Evolutionary conservation across 2,113 vertebrate genomes (phyloP).

Genomic region (Malurus alboscapulatus): DNA sequence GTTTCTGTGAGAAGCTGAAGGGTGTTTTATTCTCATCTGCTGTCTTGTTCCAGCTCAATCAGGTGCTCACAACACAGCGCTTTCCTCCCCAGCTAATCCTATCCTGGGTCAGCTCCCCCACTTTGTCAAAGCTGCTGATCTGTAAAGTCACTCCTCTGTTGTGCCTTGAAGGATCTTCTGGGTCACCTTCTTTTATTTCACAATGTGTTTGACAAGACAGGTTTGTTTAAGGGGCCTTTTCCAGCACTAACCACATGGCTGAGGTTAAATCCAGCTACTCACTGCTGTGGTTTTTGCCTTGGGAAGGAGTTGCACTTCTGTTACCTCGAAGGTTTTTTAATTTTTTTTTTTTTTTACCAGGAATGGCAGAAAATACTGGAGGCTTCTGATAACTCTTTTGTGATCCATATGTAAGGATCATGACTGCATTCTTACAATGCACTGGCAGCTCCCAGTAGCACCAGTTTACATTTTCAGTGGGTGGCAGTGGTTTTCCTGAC

Average conservation of each 20-base stretch:
- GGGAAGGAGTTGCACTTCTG: background rate
- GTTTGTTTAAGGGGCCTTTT: slow-evolving; percentile 32
- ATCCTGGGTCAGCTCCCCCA: slow-evolving; percentile 3
- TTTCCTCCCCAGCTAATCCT: slow-evolving; percentile 6
- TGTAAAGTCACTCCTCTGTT: slow-evolving; percentile 18
- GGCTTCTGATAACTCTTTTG: background rate
- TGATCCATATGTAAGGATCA: background rate
- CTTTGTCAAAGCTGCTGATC: slow-evolving; percentile 30
- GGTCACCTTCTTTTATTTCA: slow-evolving; percentile 11
- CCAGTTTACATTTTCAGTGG: fast-evolving
- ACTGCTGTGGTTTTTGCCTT: background rate
- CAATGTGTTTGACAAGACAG: background rate
- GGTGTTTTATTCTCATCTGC: background rate
- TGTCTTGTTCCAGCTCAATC: background rate
- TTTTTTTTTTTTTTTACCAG: background rate
- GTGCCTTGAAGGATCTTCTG: slow-evolving; percentile 17
- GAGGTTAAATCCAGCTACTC: background rate
- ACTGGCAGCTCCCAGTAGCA: background rate
- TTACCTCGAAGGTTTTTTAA: background rate
- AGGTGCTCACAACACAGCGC: background rate
- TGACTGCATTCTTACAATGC: background rate
- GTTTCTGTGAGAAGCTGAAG: background rate
- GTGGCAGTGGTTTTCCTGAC: background rate
- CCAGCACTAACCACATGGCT: background rate
- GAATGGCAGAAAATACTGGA: background rate